A percentile compares a stretch with the other conserved stretches of the same genome.
phyloP scores from a whole-genome alignment of 2,888 invertebrate genomes.

The Andrena minutula region DNA sequence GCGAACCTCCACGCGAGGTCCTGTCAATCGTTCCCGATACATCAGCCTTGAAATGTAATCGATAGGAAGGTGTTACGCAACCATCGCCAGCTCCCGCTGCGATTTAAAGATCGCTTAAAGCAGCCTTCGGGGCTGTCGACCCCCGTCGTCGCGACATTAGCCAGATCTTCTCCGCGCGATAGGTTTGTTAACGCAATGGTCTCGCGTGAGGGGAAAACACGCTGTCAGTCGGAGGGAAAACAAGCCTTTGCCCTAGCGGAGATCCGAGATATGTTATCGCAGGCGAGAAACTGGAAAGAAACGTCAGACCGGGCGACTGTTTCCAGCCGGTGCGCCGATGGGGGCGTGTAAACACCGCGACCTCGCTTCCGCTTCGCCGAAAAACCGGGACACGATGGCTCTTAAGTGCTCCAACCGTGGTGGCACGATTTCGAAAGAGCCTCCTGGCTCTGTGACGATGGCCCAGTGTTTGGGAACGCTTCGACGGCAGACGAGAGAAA shows the following conservation, averaged over 20 bases:
- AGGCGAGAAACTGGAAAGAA: slow-evolving; percentile 53
- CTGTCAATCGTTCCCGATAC: neutral
- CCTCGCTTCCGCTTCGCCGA: slow-evolving; percentile 36
- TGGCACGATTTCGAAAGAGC: slow-evolving; percentile 1
- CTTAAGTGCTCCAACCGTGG: slow-evolving; percentile 33
- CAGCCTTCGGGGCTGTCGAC: neutral
- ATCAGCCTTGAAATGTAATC: neutral
- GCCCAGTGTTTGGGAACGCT: neutral
- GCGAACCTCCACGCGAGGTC: neutral
- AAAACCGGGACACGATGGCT: slow-evolving; percentile 15
- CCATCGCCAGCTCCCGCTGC: slow-evolving; percentile 2
- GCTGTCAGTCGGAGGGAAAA: slow-evolving; percentile 39
- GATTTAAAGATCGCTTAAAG: slow-evolving; percentile 23
- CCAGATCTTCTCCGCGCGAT: slow-evolving; percentile 15
- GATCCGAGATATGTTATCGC: slow-evolving; percentile 64
- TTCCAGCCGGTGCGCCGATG: slow-evolving; percentile 37
- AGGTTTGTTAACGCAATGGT: slow-evolving; percentile 17
- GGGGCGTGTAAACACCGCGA: slow-evolving; percentile 60
- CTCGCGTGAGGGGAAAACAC: slow-evolving; percentile 34
- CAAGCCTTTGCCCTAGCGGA: slow-evolving; percentile 29
- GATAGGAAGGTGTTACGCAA: neutral
- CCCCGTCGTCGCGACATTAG: slow-evolving; percentile 35
- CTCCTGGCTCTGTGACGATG: neutral
- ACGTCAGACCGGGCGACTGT: slow-evolving; percentile 41
- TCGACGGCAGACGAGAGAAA: neutral